Percentiles rank a stretch among this genome's conserved stretches.
These are phyloP conservation scores for Bradynema listronoti DNA, from an alignment of 1,140 invertebrate genomes.

Conservation along the genomic window DNA sequence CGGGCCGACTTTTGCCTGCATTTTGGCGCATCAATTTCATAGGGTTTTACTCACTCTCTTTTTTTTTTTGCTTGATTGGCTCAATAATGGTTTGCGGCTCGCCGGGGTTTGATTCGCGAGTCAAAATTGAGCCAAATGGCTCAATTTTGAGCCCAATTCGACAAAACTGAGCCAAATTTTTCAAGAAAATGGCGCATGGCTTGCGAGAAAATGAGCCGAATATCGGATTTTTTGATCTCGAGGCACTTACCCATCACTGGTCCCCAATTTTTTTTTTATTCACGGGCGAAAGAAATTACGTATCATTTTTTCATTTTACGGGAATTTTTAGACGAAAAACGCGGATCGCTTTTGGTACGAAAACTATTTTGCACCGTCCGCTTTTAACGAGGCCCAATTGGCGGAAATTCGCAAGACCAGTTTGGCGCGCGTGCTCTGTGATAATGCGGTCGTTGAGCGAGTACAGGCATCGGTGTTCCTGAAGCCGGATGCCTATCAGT, in stretches of 20 bases:
- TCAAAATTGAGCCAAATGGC: too few relatives aligned
- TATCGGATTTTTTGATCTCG: too few relatives aligned
- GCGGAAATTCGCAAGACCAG: conserved; percentile 68
- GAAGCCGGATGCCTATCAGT: conserved; percentile 39
- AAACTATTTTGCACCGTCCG: conserved; percentile 43
- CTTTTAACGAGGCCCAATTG: conserved; percentile 70
- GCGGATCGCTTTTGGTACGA: conserved; percentile 56
- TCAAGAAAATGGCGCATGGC: too few relatives aligned
- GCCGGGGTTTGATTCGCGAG: too few relatives aligned
- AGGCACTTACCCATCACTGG: too few relatives aligned
- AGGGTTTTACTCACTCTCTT: conserved; percentile 32
- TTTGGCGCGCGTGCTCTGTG: conserved; percentile 69
- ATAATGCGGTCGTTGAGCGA: conserved; percentile 67
- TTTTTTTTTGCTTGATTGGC: too few relatives aligned
- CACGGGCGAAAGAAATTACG: background rate
- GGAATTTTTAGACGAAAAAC: conserved; percentile 33
- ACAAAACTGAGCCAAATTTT: too few relatives aligned
- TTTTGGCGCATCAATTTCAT: conserved; percentile 75
- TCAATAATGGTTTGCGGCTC: too few relatives aligned
- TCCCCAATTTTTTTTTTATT: conserved; percentile 12
- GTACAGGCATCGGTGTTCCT: conserved; percentile 64
- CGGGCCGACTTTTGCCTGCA: conserved; percentile 75
- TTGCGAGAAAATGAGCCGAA: too few relatives aligned
- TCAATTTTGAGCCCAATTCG: too few relatives aligned
- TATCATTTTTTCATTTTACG: too few relatives aligned